phyloP scores from a whole-genome alignment of 2,113 vertebrate species.

The Ardeotis arabs region DNA sequence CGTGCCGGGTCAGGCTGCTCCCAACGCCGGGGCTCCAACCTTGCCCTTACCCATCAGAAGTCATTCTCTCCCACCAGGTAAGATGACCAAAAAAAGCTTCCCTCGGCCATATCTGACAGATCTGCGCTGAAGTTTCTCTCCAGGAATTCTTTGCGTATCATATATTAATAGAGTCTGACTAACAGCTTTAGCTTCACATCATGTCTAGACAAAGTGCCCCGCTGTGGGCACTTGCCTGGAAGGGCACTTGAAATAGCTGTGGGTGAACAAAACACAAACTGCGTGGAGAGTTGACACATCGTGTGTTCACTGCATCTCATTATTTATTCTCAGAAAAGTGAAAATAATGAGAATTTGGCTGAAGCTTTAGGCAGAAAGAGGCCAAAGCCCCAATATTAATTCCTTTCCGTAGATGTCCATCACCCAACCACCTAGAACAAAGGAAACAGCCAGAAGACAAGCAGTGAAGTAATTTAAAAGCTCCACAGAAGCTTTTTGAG shows the following conservation, averaged over 20 bases:
- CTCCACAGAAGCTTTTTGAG: not conserved
- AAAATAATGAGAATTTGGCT: not conserved
- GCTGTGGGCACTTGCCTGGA: conserved; percentile 30
- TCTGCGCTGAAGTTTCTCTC: not conserved
- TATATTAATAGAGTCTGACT: conserved; percentile 31
- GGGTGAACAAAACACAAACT: not conserved
- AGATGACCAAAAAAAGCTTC: not conserved
- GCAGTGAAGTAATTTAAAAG: not conserved
- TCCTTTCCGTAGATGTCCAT: not conserved
- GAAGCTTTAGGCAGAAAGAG: not conserved
- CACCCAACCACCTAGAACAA: not conserved
- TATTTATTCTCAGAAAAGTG: not conserved
- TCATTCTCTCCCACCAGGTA: conserved; percentile 14
- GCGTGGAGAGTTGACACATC: not conserved
- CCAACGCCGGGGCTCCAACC: not conserved
- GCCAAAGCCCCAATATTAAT: not conserved
- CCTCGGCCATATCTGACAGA: not conserved
- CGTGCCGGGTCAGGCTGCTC: not conserved
- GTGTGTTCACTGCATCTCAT: not conserved
- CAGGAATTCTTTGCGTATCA: conserved; percentile 28
- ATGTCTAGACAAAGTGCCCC: conserved; percentile 9
- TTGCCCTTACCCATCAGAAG: not conserved
- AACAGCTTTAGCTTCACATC: conserved; percentile 32
- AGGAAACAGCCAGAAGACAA: not conserved
- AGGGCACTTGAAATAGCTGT: conserved; percentile 14